Base-by-base conservation (phyloP, 2,113 vertebrate species). In the Hyaena hyaena region DNA sequence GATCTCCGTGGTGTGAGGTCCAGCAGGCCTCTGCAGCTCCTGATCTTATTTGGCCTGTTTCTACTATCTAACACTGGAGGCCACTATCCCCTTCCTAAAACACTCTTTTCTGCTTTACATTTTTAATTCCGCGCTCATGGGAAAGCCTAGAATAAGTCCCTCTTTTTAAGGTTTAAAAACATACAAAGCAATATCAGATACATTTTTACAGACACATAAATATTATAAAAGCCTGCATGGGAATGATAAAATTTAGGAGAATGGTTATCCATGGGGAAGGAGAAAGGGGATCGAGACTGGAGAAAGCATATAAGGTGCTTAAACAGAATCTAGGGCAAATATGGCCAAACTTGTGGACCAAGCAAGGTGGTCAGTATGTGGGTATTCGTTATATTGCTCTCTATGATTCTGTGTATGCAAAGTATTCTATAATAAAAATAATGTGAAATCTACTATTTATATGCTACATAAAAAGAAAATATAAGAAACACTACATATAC, bases 161-260 rank as follows among this genome's bases (percentile, higher is more conserved):
- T 66, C 48, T 83, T 83, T 43, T 53, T n/a, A 81, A 58, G 16
- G 19, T 74, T 92, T 96, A 50, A 39, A 80, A 90, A 95, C 28
- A 35, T 93, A 43, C 31, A 58, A 87, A 90, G 3, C 48, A 68
- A 53, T 45, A 33, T 16, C n/a, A 88, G 2, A 79, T 65, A 33
- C 55, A 35, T 86, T 39, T 86, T 86, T 83, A 79, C 84, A 65
- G 89, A 35, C 53, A 33, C n/a, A 24, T 23, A 50, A 4, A 7
- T 63, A 10, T 39, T 65, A 35, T 48, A 69, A 71, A 82, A 90
- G 76, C 48, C 35, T 88, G 68, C 45, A 12, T 68, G 39, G 14
- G 12, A 84, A 93, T 95, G 43, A 79, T 95, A 83, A 73, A 61
- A 58, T 88, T 91, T 65, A 90, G 33, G 68, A 63, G 35, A 82